Base-by-base conservation (phyloP, 92 coral and sea anemone genomes). In the Heliopora coerulea region DNA sequence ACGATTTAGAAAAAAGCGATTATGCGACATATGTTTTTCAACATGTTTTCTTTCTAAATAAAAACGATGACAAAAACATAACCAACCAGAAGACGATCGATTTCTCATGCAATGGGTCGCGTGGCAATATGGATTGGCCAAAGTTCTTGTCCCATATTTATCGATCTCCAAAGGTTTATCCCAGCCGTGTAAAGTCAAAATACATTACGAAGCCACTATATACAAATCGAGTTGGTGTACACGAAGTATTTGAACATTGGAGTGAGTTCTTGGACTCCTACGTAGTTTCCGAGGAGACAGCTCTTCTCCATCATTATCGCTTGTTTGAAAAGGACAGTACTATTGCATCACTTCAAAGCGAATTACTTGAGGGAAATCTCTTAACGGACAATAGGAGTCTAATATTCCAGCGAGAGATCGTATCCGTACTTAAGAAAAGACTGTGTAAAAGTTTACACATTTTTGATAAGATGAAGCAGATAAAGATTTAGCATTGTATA, bases 281-380 rank as follows among this genome's bases (percentile, higher is more conserved):
- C 27, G 32, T 42, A 1, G 72, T 65, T 1, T 33, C 72, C 6
- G 8, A 49, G 15, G 54, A 40, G 14, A 3, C 15, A 39, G 72
- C 31, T 42, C 42, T 65, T 49, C 72, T 65, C 0, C 72, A 65
- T 12, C 72, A 65, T 39, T 42, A 19, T 25, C 72, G 72, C 15
- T 17, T 0, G 72, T 65, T 65, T 19, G 15, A 19, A 40, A n/a
- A n/a, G n/a, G n/a, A n/a, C n/a, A 31, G 54, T 11, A 52, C 20
- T 3, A 28, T 21, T 65, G 31, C 35, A 8, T 39, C 0, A n/a
- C 72, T 21, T 8, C 32, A 20, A 39, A 49, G 1, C 20, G 3
- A 8, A 11, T 61, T 1, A 24, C 28, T 3, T 37, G 32, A 30
- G 21, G 2, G 12, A 31, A 61, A 29, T 42, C 25, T 31, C 44